These are phyloP conservation scores for Drosophila rufa DNA, from an alignment of 1,140 invertebrate species.

Conservation along the genomic window DNA sequence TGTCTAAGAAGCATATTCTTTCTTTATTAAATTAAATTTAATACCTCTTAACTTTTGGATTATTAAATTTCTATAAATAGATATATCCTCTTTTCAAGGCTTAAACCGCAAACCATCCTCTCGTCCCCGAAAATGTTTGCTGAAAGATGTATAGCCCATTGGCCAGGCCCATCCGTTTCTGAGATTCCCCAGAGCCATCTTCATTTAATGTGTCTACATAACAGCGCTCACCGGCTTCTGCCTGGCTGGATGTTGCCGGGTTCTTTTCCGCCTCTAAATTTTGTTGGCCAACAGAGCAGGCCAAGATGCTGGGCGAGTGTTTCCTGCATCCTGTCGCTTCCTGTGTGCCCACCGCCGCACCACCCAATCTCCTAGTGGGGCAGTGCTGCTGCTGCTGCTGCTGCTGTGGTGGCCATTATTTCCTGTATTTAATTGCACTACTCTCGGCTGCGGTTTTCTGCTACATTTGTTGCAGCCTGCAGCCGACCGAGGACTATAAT, in stretches of 20 bases:
- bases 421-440: conserved; percentile 83
- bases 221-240: conserved; percentile 38
- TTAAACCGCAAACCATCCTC: background rate
- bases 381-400: conserved; percentile 23
- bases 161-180: conserved; percentile 27
- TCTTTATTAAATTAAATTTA: too few relatives aligned
- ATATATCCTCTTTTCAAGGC: too few relatives aligned
- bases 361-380: conserved; percentile 3
- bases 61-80: background rate
- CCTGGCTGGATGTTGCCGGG: conserved; percentile 25
- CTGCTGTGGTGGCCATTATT: conserved; percentile 78
- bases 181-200: conserved; percentile 38
- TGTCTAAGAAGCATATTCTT: background rate
- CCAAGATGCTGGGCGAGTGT: conserved; percentile 53
- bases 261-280: conserved; percentile 52
- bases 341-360: conserved; percentile 39
- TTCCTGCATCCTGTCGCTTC: conserved; percentile 58
- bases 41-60: too few relatives aligned
- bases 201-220: conserved; percentile 44
- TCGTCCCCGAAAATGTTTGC: conserved; percentile 1
- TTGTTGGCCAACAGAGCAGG: conserved; percentile 34
- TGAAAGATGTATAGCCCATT: conserved; percentile 31
- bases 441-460: conserved; percentile 81
- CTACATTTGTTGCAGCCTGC: conserved; percentile 79
- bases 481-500: conserved; percentile 70